Evolutionary conservation across 2,113 vertebrate species (phyloP).

Genomic region (Calcarius ornatus): DNA sequence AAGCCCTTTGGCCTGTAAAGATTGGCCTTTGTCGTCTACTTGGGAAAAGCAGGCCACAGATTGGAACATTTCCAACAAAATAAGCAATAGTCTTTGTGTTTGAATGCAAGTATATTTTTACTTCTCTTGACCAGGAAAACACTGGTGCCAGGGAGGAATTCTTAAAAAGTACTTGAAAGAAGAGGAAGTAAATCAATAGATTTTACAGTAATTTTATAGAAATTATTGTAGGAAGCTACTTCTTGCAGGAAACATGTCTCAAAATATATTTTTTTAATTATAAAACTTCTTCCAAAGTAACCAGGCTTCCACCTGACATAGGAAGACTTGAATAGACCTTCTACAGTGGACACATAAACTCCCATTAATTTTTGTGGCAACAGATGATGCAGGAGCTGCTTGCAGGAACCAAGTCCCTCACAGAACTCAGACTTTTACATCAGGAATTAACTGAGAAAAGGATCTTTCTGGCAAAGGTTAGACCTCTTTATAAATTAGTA

Average conservation of each 20-base stretch:
- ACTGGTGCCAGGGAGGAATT: not conserved
- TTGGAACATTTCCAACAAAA: not conserved
- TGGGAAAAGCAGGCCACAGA: not conserved
- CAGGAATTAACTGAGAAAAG: not conserved
- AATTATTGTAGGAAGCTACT: not conserved
- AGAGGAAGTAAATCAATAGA: not conserved
- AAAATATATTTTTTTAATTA: not conserved
- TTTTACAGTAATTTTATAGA: not conserved
- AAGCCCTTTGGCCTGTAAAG: not conserved
- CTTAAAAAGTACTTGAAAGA: not conserved
- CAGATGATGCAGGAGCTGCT: not conserved
- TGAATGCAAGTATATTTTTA: not conserved
- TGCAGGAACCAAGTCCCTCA: not conserved
- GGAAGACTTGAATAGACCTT: not conserved
- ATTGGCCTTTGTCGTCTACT: not conserved
- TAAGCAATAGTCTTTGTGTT: not conserved
- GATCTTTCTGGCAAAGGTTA: not conserved
- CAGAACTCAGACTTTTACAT: not conserved
- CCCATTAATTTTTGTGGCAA: not conserved
- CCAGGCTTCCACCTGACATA: not conserved
- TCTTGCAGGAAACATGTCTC: not conserved
- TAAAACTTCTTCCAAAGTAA: not conserved
- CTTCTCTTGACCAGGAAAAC: not conserved
- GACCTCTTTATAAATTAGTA: not conserved
- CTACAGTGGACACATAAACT: not conserved